phyloP scores from a whole-genome alignment of 2,888 invertebrate genomes.

The Drepana falcataria region DNA sequence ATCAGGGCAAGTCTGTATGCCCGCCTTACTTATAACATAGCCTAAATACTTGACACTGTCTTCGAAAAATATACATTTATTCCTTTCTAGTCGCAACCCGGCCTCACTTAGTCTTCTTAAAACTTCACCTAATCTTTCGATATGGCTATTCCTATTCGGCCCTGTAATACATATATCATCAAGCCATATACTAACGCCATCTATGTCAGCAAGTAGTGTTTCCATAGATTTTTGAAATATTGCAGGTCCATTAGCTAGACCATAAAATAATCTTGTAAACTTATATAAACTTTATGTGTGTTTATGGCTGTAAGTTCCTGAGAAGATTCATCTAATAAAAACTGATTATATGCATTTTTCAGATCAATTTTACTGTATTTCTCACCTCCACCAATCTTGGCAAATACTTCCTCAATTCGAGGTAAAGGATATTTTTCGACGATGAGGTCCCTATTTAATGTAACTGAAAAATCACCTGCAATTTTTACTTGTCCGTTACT shows the following conservation, averaged over 20 bases:
- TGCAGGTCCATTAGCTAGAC: slow-evolving; percentile 30
- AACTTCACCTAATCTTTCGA: slow-evolving; percentile 12
- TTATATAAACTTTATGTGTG: slow-evolving; percentile 27
- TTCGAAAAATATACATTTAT: slow-evolving; percentile 11
- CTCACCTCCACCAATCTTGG: slow-evolving; percentile 16
- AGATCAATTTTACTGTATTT: slow-evolving; percentile 16
- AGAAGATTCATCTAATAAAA: slow-evolving; percentile 5
- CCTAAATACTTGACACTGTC: slow-evolving; percentile 17
- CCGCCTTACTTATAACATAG: slow-evolving; percentile 14
- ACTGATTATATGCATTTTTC: slow-evolving; percentile 21
- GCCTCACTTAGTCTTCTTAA: slow-evolving; percentile 12
- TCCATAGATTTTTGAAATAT: slow-evolving; percentile 41
- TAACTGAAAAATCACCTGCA: slow-evolving; percentile 13
- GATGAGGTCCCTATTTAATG: slow-evolving; percentile 19
- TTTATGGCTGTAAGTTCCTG: slow-evolving; percentile 12
- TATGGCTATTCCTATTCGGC: slow-evolving; percentile 3
- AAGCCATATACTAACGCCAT: slow-evolving; percentile 19
- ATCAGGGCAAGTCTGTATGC: slow-evolving; percentile 10
- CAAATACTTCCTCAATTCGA: slow-evolving; percentile 19
- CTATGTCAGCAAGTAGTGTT: slow-evolving; percentile 16
- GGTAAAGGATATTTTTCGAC: slow-evolving; percentile 20
- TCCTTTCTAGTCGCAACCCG: slow-evolving; percentile 10
- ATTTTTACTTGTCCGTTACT: slow-evolving; percentile 13
- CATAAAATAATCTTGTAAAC: slow-evolving; percentile 27
- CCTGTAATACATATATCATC: slow-evolving; percentile 25